phyloP scores from a whole-genome alignment of 2,888 invertebrate genomes.

The Sycophila texana region DNA sequence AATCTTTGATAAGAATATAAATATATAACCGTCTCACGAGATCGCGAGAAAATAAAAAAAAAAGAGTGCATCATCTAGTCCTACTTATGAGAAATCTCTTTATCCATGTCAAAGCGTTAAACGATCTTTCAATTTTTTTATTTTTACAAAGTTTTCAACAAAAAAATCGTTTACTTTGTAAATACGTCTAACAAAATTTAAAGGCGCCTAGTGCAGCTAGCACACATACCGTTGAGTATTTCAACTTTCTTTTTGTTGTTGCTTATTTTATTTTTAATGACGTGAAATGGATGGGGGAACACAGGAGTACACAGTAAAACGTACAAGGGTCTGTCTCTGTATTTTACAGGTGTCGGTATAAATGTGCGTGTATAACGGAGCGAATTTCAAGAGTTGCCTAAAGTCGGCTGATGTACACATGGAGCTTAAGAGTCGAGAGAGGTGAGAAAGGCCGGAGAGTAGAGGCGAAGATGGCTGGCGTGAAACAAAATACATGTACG shows the following conservation, averaged over 20 bases:
- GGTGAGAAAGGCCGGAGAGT: constrained; percentile 49
- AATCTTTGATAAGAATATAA: no score
- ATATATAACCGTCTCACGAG: no score
- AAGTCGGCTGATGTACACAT: constrained; percentile 21
- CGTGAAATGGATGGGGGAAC: not conserved
- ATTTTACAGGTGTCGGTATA: not conserved
- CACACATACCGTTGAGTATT: not conserved
- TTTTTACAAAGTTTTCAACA: no score
- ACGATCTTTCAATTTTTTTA: no score
- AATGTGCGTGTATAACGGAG: not conserved
- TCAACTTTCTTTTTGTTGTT: not conserved
- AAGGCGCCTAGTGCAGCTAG: no score
- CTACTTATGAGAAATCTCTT: no score
- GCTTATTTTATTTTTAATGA: not conserved
- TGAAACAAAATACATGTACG: constrained; percentile 15
- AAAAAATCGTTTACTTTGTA: no score
- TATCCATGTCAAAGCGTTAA: no score
- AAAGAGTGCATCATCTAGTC: no score
- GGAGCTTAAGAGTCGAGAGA: constrained; percentile 55
- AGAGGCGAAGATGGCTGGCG: constrained; percentile 36
- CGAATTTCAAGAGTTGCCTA: constrained; percentile 9
- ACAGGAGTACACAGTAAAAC: not conserved
- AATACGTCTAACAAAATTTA: no score
- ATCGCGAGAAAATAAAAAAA: no score
- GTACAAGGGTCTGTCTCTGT: not conserved